Base-by-base conservation (phyloP, 2,113 vertebrate species). In the Notarius quadriscutis region DNA sequence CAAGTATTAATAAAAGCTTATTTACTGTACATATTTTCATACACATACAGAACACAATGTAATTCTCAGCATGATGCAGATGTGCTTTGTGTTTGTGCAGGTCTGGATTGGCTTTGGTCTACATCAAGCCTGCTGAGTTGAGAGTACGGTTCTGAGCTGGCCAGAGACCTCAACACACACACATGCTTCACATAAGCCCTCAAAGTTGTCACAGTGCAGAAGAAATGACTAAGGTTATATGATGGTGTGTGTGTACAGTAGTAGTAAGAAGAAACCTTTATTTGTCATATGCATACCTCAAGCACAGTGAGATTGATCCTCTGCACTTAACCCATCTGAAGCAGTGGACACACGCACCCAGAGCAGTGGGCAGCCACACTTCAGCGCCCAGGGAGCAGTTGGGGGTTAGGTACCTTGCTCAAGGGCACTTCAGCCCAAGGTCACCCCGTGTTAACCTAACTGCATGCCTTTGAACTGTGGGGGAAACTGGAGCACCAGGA, bases 51-150 rank as follows among this genome's bases (percentile, higher is more conserved):
- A 74, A 58, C 27, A 7, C 57, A 11, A 72, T 41, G 51, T 41
- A 17, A 34, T 57, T 84, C n/a, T 84, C 51, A 55, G 50, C n/a
- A 41, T 25, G 62, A 83, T 50, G 48, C 22, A 82, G 81, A 63
- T n/a, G 30, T 3, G 4, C 27, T 53, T 84, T 53, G 27, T 71
- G 30, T 84, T 41, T 84, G 67, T 67, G 2, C 17, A 22, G 51
- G 18, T 84, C 67, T 84, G 27, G 67, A 57, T 57, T 72, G 67
- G 67, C 67, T 72, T 25, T 58, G 18, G 50, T 71, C 63, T 11
- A 84, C 14, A 65, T 71, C 63, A 50, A 82, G 60, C 60, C 41
- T 84, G 25, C 17, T 20, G 50, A 57, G 50, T 57, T 53, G 51
- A 72, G 67, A 72, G 51, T 55, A 84, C 60, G 30, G 58, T 30